Evolutionary conservation across 2,113 vertebrate genomes (phyloP), one percentile per base, ranked within the genome.

Genomic region (Myrmecophaga tridactyla): DNA sequence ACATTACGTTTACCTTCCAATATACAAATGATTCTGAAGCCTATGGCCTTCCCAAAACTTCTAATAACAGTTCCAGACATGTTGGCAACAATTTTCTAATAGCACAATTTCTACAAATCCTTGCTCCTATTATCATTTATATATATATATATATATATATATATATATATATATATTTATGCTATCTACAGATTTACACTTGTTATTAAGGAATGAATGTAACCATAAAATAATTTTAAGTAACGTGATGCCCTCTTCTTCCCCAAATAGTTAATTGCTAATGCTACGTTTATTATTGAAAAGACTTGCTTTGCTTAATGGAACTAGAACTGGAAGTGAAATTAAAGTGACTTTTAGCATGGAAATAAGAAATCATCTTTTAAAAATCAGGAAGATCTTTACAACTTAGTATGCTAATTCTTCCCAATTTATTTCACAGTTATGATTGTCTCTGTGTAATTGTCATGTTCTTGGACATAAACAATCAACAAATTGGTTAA

Each of bases 201-300:
- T 86, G n/a, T 4, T 82, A 39, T 67, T 82, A 27, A 80, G 67
- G 29, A 53, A 70, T 41, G 7, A 21, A 86, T 77, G 46, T n/a
- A 85, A 81, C 2, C 5, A 29, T 70, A 63, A 92, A 93, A 56
- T 92, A 70, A 65, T 36, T 95, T 90, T 93, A 90, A 73, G 53
- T 78, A 77, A 43, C 60, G 51, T 25, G 2, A 29, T 80, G 8
- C 25, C 11, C 2, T 87, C 14, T 78, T 87, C 18, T 81, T 67
- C 1, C n/a, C 12, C 65, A 92, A 82, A 13, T 69, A 84, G 6
- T 80, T 87, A 69, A 92, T 94, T 78, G 5, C 62, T 76, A 86
- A 63, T 77, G 14, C 0, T 23, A 60, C 12, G 82, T 83, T 75
- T 70, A 51, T 82, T 92, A 88, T n/a, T 93, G 58, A 94, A 5